Percentiles rank a stretch among this genome's conserved stretches.
These are phyloP conservation scores for Luffia ferchaultella DNA, from an alignment of 2,888 invertebrate genomes.

Conservation along the genomic window DNA sequence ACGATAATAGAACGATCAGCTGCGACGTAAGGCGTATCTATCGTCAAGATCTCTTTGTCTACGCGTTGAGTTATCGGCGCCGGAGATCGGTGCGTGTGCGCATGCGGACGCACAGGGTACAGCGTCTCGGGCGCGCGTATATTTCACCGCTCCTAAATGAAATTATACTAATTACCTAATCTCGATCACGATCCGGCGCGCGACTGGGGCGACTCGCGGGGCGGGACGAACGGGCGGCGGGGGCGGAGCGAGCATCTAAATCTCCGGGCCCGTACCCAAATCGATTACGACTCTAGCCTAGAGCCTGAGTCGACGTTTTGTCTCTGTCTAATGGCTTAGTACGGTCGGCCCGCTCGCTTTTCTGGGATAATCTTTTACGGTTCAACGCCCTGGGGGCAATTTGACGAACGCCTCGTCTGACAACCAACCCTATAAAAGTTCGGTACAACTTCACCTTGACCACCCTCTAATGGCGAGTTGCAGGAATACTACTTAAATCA, in stretches of 20 bases:
- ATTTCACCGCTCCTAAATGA: slow-evolving; percentile 41
- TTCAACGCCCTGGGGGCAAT: slow-evolving; percentile 44
- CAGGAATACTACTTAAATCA: no score
- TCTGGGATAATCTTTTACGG: slow-evolving; percentile 47
- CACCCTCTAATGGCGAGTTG: no score
- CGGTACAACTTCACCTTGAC: no score
- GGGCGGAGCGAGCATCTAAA: slow-evolving; percentile 33
- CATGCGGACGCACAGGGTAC: slow-evolving; percentile 19
- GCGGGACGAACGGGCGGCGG: slow-evolving; percentile 31
- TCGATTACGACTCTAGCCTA: slow-evolving; percentile 56
- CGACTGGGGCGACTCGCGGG: slow-evolving; percentile 28
- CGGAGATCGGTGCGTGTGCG: slow-evolving; percentile 20
- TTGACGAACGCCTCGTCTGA: no score
- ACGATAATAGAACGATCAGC: background rate
- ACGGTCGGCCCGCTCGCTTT: slow-evolving; percentile 29
- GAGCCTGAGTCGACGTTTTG: slow-evolving; percentile 38
- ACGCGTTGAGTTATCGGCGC: background rate
- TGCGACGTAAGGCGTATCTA: background rate
- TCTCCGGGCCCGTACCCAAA: slow-evolving; percentile 42
- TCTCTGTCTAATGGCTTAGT: slow-evolving; percentile 54
- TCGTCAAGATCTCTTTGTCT: background rate
- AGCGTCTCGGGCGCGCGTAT: no score
- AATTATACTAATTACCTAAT: slow-evolving; percentile 59
- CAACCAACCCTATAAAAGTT: no score
- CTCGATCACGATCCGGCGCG: slow-evolving; percentile 34